phyloP scores from a whole-genome alignment of 2,113 vertebrate genomes.

The Grammomys dolichurus region DNA sequence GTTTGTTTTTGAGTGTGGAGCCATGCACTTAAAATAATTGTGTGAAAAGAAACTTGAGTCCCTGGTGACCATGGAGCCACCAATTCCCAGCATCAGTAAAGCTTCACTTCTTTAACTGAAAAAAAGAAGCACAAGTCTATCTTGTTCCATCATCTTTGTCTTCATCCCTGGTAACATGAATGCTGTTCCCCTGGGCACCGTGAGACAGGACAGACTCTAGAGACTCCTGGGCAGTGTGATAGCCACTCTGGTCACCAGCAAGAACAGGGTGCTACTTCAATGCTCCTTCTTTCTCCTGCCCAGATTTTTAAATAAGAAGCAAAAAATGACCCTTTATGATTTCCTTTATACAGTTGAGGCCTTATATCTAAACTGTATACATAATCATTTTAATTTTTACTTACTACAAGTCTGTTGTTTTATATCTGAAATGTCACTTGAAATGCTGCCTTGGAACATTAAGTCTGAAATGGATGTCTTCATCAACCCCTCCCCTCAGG shows the following conservation, averaged over 20 bases:
- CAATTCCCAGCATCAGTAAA: neutral
- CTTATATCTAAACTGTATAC: neutral
- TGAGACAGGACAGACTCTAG: neutral
- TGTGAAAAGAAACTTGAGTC: constrained; percentile 6
- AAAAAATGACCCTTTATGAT: neutral
- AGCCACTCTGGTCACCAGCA: neutral
- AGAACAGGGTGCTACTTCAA: neutral
- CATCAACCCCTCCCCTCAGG: neutral
- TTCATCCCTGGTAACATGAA: constrained; percentile 2
- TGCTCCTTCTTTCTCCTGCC: neutral
- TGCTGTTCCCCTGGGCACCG: neutral
- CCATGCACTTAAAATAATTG: neutral
- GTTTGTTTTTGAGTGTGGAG: neutral
- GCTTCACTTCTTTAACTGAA: neutral
- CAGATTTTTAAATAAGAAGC: neutral
- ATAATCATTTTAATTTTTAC: constrained; percentile 12
- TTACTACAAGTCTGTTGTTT: neutral
- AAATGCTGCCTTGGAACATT: neutral
- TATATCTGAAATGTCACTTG: neutral
- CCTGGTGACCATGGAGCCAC: neutral
- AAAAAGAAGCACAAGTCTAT: neutral
- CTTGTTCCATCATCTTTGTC: neutral
- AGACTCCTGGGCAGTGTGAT: neutral
- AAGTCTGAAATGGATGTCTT: neutral
- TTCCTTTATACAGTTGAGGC: neutral